A percentile compares a stretch with the other conserved stretches of the same genome.
Evolutionary conservation across 2,113 vertebrate species (phyloP).

Genomic region (Cyprinodon variegatus): DNA sequence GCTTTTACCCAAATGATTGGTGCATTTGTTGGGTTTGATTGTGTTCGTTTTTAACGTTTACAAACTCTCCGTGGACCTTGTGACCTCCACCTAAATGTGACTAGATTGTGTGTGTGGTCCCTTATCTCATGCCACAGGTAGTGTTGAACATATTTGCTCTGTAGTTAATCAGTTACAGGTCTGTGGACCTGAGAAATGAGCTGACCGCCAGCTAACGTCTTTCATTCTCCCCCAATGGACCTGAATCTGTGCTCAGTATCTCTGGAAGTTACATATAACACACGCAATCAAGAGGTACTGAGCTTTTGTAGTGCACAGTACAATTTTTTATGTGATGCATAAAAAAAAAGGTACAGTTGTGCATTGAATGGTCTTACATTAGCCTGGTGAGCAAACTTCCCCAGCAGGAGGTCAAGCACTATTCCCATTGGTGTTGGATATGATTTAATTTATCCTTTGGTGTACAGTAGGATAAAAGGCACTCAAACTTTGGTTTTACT

Average conservation of each 20-base stretch:
- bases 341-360: constrained; percentile 2
- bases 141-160: constrained; percentile 73
- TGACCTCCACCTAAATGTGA: constrained; percentile 61
- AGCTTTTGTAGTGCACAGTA: constrained; percentile 3
- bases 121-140: constrained; percentile 62
- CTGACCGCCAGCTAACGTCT: constrained; percentile 45
- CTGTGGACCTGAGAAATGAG: constrained; percentile 48
- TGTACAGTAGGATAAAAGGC: constrained; percentile 8
- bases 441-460: constrained; percentile 3
- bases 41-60: constrained; percentile 38
- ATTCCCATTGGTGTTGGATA: constrained; percentile 10
- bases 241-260: constrained; percentile 22
- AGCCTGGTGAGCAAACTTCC: constrained; percentile 7
- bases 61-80: constrained; percentile 54
- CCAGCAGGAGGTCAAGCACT: constrained; percentile 2
- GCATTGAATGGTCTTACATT: constrained; percentile 24
- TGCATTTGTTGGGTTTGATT: constrained; percentile 22
- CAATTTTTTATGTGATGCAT: not conserved
- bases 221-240: constrained; percentile 14
- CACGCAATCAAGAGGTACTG: constrained; percentile 19
- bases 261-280: constrained; percentile 25
- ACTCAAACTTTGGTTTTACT: not conserved
- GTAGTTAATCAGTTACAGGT: constrained; percentile 79
- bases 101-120: constrained; percentile 24
- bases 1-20: not conserved